Evolutionary conservation across 1,140 invertebrate species (phyloP), one percentile per base, ranked within the genome.

Genomic region (Sarcophaga peregrina): DNA sequence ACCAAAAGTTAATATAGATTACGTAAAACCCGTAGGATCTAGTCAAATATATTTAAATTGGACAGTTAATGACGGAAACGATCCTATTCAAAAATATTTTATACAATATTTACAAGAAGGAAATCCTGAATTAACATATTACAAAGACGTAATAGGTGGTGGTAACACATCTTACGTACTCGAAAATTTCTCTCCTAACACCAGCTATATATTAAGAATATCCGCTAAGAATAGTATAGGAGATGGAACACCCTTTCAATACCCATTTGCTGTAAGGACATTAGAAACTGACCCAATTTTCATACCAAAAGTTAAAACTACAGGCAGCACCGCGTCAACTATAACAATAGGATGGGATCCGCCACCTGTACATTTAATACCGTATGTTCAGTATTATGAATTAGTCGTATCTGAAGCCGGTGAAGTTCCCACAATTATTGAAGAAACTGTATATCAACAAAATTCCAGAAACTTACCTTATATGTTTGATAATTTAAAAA

Each of bases 1-100:
- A 84, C 96, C 96, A 5, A 92, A 93, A 87, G 92, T 96, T 0
- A 92, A 91, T 80, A 93, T 96, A 82, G 94, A 95, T 86, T 94
- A 93, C 81, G 93, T 95, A 1, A 96, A 95, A 89, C 93, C 95
- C 0, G 94, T 97, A 8, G 95, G 95, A 45, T 93, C 93, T 13
- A 92, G 92, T 13, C 93, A 94, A 88, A 94, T 97, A 74, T 97
- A 93, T 88, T 86, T 96, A 0, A 96, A 96, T 89, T 97, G 96
- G 96, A 96, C 96, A 0, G 91, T 96, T 0, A 93, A 94, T 81
- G 93, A 95, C 83, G 95, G 95, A 83, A 96, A 97, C 87, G 93
- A 93, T 72, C 93, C 94, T 0, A 92, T 96, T 25, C 91, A 92
- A 82, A 90, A 92, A 25, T 96, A 95, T 87, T 92, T 92, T 72